Percentiles rank a stretch among this genome's conserved stretches.
These are phyloP conservation scores for Ctenochaetus hawaiiensis DNA, from an alignment of 2,797 vertebrate genomes.

Conservation along the genomic window DNA sequence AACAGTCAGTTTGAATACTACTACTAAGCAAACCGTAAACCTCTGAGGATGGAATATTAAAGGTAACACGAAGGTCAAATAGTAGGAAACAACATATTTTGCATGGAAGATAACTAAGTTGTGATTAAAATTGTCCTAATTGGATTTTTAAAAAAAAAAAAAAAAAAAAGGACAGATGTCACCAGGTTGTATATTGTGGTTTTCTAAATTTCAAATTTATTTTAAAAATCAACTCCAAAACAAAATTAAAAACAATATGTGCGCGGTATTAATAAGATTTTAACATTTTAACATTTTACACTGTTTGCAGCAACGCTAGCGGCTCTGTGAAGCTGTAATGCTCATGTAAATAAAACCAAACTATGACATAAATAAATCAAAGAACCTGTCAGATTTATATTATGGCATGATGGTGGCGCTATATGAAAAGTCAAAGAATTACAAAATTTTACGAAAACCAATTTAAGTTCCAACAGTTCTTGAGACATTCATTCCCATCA, in stretches of 20 bases:
- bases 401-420: background rate
- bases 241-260: too few species aligned
- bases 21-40: background rate
- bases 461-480: too few species aligned
- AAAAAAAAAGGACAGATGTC: too few species aligned
- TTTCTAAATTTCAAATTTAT: too few species aligned
- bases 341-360: constrained; percentile 12
- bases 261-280: too few species aligned
- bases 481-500: background rate
- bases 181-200: too few species aligned
- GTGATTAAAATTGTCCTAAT: constrained; percentile 3
- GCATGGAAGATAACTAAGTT: background rate
- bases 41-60: background rate
- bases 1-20: background rate
- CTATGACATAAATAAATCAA: background rate
- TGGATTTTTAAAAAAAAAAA: too few species aligned
- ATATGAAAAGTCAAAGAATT: background rate
- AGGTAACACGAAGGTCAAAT: background rate
- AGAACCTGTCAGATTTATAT: background rate
- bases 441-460: background rate
- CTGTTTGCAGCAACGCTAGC: too few species aligned
- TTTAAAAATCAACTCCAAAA: too few species aligned
- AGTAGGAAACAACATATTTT: background rate
- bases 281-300: too few species aligned
- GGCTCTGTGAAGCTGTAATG: background rate